Percentiles rank a stretch among this genome's conserved stretches.
phyloP scores from a whole-genome alignment of 1,140 invertebrate species.

The Drosophila elegans region DNA sequence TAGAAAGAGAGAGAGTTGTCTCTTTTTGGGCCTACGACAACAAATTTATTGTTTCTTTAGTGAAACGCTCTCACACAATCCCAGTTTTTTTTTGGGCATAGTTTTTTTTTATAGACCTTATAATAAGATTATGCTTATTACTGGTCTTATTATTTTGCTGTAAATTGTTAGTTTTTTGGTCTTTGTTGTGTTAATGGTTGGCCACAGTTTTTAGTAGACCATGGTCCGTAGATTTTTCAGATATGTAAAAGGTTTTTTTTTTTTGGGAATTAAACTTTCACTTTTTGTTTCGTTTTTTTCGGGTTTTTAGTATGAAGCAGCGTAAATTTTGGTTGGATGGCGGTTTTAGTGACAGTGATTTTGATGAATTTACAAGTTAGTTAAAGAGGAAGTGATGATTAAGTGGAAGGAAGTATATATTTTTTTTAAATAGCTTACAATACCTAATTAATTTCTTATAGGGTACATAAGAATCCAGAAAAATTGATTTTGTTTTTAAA shows the following conservation, averaged over 20 bases:
- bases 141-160: constrained; percentile 41
- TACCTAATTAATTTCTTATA: too few species aligned
- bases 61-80: constrained; percentile 41
- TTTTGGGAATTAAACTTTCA: constrained; percentile 80
- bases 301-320: constrained; percentile 67
- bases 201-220: constrained; percentile 76
- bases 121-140: constrained; percentile 61
- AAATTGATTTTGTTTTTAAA: neutral
- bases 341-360: constrained; percentile 37
- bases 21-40: constrained; percentile 74
- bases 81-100: constrained; percentile 29
- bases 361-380: constrained; percentile 14
- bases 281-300: constrained; percentile 69
- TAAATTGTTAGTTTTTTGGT: constrained; percentile 43
- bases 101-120: constrained; percentile 32
- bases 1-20: constrained; percentile 14
- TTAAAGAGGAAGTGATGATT: constrained; percentile 16
- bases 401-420: constrained; percentile 6
- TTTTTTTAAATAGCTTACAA: neutral
- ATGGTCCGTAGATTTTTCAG: constrained; percentile 50
- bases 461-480: neutral
- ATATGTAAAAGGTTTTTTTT: constrained; percentile 22
- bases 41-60: constrained; percentile 61
- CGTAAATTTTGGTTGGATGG: constrained; percentile 11
- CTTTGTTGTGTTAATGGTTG: constrained; percentile 76